These are phyloP conservation scores for Acrossocheilus wenchowensis DNA, from an alignment of 2,797 vertebrate genomes.

Conservation along the genomic window DNA sequence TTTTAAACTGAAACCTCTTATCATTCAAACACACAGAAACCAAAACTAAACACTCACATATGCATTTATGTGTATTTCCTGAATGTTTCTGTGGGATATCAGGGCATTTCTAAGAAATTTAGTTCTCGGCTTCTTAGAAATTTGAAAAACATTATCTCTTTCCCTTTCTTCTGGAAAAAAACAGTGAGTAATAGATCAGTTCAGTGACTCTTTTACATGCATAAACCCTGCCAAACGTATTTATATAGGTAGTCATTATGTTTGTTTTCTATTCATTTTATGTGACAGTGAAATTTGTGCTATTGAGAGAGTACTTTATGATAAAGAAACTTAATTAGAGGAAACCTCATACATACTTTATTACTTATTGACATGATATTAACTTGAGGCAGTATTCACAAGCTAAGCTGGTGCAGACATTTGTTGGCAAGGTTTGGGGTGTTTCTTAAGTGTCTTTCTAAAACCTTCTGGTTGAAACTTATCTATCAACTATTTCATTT, in stretches of 20 bases:
- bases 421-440: background rate
- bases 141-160: background rate
- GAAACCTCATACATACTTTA: background rate
- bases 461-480: background rate
- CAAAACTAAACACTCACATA: background rate
- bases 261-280: background rate
- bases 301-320: background rate
- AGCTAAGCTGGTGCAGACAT: background rate
- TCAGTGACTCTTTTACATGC: background rate
- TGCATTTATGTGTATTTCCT: background rate
- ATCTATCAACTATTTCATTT: background rate
- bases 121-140: background rate
- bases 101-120: background rate
- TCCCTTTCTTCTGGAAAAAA: background rate
- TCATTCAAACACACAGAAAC: background rate
- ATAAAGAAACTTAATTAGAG: background rate
- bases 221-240: background rate
- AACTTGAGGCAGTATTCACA: background rate
- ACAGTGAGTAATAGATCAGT: background rate
- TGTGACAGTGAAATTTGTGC: background rate
- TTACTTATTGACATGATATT: background rate
- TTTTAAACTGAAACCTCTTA: background rate
- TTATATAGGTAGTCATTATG: background rate
- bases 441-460: background rate
- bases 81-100: background rate